phyloP scores from a whole-genome alignment of 2,888 invertebrate species.

The Rotaria socialis region DNA sequence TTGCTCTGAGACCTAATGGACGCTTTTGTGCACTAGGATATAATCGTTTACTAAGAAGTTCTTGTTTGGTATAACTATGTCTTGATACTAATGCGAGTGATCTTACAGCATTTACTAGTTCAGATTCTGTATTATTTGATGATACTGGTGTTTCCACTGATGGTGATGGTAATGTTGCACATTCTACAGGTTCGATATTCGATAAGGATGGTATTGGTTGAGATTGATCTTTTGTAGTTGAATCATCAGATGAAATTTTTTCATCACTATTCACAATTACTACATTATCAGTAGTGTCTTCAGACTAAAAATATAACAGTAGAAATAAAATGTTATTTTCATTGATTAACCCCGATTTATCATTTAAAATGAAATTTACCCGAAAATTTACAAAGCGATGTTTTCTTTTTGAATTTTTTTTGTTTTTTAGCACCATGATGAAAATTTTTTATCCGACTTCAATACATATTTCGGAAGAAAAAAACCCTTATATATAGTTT shows the following conservation, averaged over 20 bases:
- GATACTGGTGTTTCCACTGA: background rate
- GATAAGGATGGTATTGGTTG: background rate
- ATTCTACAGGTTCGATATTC: background rate
- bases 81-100: background rate
- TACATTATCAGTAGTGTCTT: background rate
- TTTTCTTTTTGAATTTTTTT: background rate
- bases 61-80: background rate
- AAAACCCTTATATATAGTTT: too few relatives aligned
- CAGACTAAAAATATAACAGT: background rate
- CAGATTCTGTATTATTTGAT: background rate
- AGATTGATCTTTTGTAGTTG: background rate
- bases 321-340: background rate
- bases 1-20: background rate
- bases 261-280: background rate
- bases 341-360: background rate
- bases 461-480: background rate
- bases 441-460: background rate
- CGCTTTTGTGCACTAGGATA: background rate
- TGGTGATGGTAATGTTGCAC: background rate
- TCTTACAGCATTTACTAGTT: background rate
- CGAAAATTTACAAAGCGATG: background rate
- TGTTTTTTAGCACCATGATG: background rate
- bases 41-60: background rate
- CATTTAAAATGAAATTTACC: background rate
- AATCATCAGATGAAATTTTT: background rate